Evolutionary conservation across 2,113 vertebrate species (phyloP).

Genomic region (Podilymbus podiceps): DNA sequence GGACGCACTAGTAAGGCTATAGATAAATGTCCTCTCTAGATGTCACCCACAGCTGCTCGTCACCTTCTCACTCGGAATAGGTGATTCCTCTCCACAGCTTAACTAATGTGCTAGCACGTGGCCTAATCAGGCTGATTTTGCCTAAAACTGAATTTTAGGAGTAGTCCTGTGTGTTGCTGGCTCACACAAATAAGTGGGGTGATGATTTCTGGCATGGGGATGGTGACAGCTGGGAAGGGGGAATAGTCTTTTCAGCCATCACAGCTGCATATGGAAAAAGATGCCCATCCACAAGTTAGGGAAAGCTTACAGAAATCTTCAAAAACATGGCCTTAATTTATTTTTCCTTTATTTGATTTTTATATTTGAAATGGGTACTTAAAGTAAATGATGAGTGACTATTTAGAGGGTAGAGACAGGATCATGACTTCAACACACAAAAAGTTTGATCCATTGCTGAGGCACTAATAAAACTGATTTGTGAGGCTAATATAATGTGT

Average conservation of each 20-base stretch:
- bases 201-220: neutral
- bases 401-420: neutral
- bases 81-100: neutral
- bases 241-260: neutral
- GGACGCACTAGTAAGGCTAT: neutral
- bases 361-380: neutral
- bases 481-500: constrained; percentile 38
- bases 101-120: neutral
- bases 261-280: neutral
- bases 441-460: neutral
- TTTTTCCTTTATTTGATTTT: neutral
- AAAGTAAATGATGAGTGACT: neutral
- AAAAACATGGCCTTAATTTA: neutral
- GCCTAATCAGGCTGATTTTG: neutral
- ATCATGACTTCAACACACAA: neutral
- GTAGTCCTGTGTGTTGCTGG: neutral
- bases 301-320: neutral
- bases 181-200: neutral
- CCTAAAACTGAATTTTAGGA: neutral
- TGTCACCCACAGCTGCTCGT: neutral
- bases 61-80: neutral
- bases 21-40: neutral
- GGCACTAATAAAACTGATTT: constrained; percentile 56
- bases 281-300: neutral
- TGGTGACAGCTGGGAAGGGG: constrained; percentile 4